These are phyloP conservation scores for Vanessa cardui DNA, from an alignment of 2,888 invertebrate species.

Conservation along the genomic window DNA sequence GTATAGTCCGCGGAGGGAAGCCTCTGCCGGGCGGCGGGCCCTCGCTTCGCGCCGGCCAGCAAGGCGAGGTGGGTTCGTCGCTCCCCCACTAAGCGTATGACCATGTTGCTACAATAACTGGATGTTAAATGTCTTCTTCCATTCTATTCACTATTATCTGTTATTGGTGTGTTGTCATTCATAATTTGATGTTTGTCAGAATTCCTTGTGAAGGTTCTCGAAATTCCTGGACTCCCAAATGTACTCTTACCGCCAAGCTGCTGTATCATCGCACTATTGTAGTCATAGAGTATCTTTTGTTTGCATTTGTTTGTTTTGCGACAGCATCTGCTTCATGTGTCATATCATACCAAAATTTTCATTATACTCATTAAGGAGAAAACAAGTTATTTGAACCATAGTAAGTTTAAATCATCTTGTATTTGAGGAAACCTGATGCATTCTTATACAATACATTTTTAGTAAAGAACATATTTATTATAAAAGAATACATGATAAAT, in stretches of 20 bases:
- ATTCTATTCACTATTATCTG: conserved; percentile 48
- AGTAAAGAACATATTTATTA: too few species aligned
- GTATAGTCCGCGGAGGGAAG: conserved; percentile 88
- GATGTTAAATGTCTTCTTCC: conserved; percentile 66
- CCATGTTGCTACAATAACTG: conserved; percentile 42
- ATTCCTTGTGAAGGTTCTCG: conserved; percentile 43
- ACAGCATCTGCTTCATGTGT: conserved; percentile 26
- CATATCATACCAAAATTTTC: conserved; percentile 43
- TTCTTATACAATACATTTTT: too few species aligned
- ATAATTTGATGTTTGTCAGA: conserved; percentile 51
- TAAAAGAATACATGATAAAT: too few species aligned
- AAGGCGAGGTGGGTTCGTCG: conserved; percentile 80
- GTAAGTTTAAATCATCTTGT: too few species aligned
- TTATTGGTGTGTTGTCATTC: conserved; percentile 51
- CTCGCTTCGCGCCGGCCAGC: conserved; percentile 71
- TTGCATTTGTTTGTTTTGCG: conserved; percentile 21
- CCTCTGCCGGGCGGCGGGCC: conserved; percentile 80
- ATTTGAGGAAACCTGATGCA: too few species aligned
- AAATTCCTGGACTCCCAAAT: conserved; percentile 41
- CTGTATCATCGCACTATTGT: conserved; percentile 37
- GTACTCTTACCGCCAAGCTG: conserved; percentile 43
- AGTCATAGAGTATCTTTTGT: conserved; percentile 29
- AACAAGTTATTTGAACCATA: conserved; percentile 38
- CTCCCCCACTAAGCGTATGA: conserved; percentile 53
- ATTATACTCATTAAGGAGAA: conserved; percentile 22